These are phyloP conservation scores for Smittia aterrima DNA, from an alignment of 2,888 invertebrate genomes.

Conservation along the genomic window DNA sequence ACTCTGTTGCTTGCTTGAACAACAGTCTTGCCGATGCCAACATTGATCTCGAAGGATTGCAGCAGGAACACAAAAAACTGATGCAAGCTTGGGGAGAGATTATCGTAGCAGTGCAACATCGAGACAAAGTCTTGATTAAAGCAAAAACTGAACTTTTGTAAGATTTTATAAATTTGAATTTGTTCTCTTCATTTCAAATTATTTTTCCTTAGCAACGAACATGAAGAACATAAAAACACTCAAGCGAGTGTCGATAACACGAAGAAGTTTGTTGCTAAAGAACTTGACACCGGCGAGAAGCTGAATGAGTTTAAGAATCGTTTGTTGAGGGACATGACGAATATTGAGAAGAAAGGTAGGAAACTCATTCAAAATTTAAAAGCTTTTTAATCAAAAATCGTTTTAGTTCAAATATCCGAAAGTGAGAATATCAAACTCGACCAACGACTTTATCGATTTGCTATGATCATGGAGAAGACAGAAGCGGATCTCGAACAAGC, in stretches of 20 bases:
- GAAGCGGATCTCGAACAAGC: conserved; percentile 62
- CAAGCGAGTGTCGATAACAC: conserved; percentile 63
- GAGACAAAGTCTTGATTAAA: conserved; percentile 65
- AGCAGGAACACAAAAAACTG: conserved; percentile 67
- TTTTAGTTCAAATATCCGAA: conserved; percentile 58
- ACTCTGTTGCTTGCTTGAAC: conserved; percentile 60
- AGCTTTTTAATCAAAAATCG: conserved; percentile 48
- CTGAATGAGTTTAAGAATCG: conserved; percentile 62
- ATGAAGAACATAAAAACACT: conserved; percentile 59
- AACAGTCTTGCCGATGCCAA: conserved; percentile 67
- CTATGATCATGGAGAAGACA: conserved; percentile 61
- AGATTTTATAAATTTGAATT: conserved; percentile 44
- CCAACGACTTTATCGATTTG: conserved; percentile 57
- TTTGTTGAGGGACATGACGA: conserved; percentile 58
- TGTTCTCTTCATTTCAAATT: conserved; percentile 37
- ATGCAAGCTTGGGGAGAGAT: conserved; percentile 74
- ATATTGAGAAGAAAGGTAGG: conserved; percentile 53
- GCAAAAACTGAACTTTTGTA: conserved; percentile 62
- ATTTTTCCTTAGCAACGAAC: conserved; percentile 56
- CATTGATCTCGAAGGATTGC: conserved; percentile 69
- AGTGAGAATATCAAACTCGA: conserved; percentile 57
- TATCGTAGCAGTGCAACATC: conserved; percentile 65
- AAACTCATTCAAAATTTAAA: too few relatives aligned
- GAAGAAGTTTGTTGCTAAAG: conserved; percentile 64
- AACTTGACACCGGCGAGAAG: conserved; percentile 66